phyloP scores from a whole-genome alignment of 2,113 vertebrate genomes.

The Toxotes chatareus region DNA sequence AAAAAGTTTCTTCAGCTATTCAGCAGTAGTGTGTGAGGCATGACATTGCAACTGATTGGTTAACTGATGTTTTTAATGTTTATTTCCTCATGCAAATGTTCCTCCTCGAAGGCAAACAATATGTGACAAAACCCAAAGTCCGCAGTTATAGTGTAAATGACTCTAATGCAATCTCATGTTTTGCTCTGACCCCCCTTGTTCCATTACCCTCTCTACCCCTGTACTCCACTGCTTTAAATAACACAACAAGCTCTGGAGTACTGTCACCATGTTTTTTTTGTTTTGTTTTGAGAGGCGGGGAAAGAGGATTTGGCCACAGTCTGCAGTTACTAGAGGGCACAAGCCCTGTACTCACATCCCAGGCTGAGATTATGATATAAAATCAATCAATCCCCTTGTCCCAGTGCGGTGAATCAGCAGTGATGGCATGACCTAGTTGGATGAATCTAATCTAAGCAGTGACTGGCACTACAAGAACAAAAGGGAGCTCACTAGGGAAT shows the following conservation, averaged over 20 bases:
- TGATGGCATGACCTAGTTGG: slow-evolving; percentile 67
- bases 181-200: slow-evolving; percentile 15
- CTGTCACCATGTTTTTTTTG: slow-evolving; percentile 38
- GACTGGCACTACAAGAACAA: slow-evolving; percentile 70
- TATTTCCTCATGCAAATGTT: not conserved
- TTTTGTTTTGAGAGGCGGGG: slow-evolving; percentile 37
- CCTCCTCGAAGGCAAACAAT: not conserved
- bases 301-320: slow-evolving; percentile 68
- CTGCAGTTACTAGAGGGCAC: slow-evolving; percentile 53
- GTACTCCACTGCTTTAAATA: slow-evolving; percentile 47
- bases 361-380: slow-evolving; percentile 75
- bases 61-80: not conserved
- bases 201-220: slow-evolving; percentile 2
- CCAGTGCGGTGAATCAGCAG: slow-evolving; percentile 57
- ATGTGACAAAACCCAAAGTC: not conserved
- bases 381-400: slow-evolving; percentile 79
- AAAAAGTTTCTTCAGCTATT: not conserved
- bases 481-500: slow-evolving; percentile 32
- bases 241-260: slow-evolving; percentile 31
- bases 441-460: slow-evolving; percentile 72
- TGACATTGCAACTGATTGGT: not conserved
- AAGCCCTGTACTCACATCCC: slow-evolving; percentile 64
- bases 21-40: not conserved
- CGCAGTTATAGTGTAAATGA: not conserved
- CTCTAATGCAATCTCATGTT: slow-evolving; percentile 9